Evolutionary conservation across 2,797 vertebrate species (phyloP).

Genomic region (Argya squamiceps): DNA sequence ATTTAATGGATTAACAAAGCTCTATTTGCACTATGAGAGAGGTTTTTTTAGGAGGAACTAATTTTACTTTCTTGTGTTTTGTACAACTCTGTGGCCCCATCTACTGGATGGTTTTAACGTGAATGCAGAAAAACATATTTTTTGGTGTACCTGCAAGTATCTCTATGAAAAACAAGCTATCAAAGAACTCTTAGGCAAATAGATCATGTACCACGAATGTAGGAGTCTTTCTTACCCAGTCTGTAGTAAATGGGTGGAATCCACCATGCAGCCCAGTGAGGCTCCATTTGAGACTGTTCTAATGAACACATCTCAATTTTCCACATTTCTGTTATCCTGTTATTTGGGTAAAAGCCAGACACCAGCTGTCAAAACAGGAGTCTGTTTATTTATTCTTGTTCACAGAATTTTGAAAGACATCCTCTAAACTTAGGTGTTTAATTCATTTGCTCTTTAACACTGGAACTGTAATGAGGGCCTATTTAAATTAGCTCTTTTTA

Average conservation of each 20-base stretch:
- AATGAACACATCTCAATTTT: background rate
- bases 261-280: background rate
- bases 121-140: background rate
- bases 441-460: background rate
- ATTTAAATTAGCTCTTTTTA: background rate
- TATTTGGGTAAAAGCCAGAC: background rate
- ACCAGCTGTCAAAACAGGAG: background rate
- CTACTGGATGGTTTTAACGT: constrained; percentile 14
- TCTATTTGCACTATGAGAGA: background rate
- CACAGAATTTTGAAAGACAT: background rate
- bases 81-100: constrained; percentile 24
- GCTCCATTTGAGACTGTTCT: background rate
- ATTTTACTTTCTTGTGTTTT: background rate
- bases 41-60: background rate
- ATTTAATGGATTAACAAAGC: constrained; percentile 6
- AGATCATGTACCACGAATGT: background rate
- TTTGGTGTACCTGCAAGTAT: background rate
- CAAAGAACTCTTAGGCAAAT: background rate
- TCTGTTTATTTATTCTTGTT: background rate
- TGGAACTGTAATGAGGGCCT: background rate
- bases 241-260: background rate
- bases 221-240: background rate
- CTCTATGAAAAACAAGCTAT: background rate
- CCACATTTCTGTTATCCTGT: background rate
- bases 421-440: background rate